Evolutionary conservation across 2,113 vertebrate species (phyloP).

Genomic region (Scortum barcoo): DNA sequence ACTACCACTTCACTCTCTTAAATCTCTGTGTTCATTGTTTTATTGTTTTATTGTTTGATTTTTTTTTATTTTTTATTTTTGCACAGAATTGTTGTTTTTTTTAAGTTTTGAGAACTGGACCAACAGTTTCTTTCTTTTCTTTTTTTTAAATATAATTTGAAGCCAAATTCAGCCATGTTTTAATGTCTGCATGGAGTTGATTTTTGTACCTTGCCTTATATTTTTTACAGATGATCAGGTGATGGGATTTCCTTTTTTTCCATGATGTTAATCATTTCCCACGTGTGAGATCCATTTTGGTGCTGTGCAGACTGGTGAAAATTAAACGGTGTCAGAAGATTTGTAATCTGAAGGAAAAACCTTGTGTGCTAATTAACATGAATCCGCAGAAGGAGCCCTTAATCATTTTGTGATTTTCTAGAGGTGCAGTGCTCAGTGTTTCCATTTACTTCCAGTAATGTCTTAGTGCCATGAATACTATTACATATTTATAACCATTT

Average conservation of each 20-base stretch:
- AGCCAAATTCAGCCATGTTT: slow-evolving; percentile 71
- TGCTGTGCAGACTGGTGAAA: slow-evolving; percentile 61
- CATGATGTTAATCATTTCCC: slow-evolving; percentile 37
- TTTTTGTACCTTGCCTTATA: slow-evolving; percentile 75
- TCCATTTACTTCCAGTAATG: slow-evolving; percentile 44
- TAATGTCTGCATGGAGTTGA: slow-evolving; percentile 70
- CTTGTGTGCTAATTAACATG: slow-evolving; percentile 29
- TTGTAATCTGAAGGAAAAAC: slow-evolving; percentile 54
- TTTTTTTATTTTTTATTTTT: slow-evolving; percentile 46
- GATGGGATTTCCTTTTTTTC: slow-evolving; percentile 34
- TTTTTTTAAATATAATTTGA: slow-evolving; percentile 58
- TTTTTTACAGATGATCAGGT: slow-evolving; percentile 71
- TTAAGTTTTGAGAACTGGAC: slow-evolving; percentile 56
- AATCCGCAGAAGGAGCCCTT: slow-evolving; percentile 24
- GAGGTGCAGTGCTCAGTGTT: slow-evolving; percentile 65
- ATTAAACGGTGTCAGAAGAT: slow-evolving; percentile 48
- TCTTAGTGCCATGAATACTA: slow-evolving; percentile 1
- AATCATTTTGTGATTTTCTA: slow-evolving; percentile 34
- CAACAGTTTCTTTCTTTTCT: slow-evolving; percentile 23
- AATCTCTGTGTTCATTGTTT: slow-evolving; percentile 27
- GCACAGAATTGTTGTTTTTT: slow-evolving; percentile 60
- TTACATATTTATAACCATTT: slow-evolving; percentile 11
- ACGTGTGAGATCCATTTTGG: slow-evolving; percentile 50
- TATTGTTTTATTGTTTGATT: background rate
- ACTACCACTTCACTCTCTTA: slow-evolving; percentile 38